phyloP scores from a whole-genome alignment of 2,888 invertebrate genomes.

The Nowickia ferox region DNA sequence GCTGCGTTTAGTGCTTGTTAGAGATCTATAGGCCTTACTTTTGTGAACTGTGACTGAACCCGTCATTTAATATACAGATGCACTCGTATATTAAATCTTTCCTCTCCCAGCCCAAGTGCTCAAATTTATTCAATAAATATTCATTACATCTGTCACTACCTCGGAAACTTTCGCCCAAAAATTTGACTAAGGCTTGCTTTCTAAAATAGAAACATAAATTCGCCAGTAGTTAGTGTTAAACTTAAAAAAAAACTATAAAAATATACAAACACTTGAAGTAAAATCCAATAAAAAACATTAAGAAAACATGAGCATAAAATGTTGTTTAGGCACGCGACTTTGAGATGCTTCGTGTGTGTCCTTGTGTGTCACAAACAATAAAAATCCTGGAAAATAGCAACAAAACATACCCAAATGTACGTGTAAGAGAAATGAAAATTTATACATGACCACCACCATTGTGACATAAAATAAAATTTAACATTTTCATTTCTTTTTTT shows the following conservation, averaged over 20 bases:
- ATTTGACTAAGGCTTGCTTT: neutral
- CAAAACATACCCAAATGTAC: neutral
- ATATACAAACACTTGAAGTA: neutral
- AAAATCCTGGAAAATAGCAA: conserved; percentile 48
- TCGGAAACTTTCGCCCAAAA: neutral
- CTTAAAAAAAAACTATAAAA: neutral
- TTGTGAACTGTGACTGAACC: too few relatives aligned
- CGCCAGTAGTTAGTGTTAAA: conserved; percentile 49
- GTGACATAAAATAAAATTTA: conserved; percentile 65
- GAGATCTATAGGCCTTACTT: too few relatives aligned
- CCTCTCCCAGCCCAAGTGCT: too few relatives aligned
- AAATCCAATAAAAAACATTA: neutral
- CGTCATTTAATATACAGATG: too few relatives aligned
- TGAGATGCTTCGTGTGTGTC: conserved; percentile 19
- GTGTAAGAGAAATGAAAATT: conserved; percentile 11
- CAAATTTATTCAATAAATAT: too few relatives aligned
- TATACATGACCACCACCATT: conserved; percentile 45
- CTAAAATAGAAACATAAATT: conserved; percentile 27
- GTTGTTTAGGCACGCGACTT: conserved; percentile 59
- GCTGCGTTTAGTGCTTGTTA: too few relatives aligned
- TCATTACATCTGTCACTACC: too few relatives aligned
- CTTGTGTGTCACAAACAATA: conserved; percentile 61
- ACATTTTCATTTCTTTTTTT: conserved; percentile 1
- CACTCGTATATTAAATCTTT: too few relatives aligned
- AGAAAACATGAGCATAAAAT: conserved; percentile 57